A percentile compares a stretch with the other conserved stretches of the same genome.
Evolutionary conservation across 2,113 vertebrate species (phyloP).

Genomic region (Notarius quadriscutis): DNA sequence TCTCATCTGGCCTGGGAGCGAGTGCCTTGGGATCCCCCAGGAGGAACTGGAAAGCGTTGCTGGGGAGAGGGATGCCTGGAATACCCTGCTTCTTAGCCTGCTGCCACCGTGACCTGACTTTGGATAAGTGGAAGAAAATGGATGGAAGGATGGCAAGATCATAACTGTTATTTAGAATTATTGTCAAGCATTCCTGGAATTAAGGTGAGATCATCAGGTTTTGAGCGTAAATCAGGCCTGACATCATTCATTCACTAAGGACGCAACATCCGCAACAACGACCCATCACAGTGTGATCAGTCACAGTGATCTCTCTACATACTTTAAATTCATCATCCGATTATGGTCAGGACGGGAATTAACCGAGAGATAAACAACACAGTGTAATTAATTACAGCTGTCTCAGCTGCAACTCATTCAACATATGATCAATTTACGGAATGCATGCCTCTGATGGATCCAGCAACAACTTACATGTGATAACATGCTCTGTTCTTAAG

Average conservation of each 20-base stretch:
- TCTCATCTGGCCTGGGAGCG: no score
- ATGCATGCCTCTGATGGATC: conserved; percentile 9
- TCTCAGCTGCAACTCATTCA: conserved; percentile 30
- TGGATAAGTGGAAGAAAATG: no score
- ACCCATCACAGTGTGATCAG: conserved; percentile 36
- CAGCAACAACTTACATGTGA: background rate
- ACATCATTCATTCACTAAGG: conserved; percentile 15
- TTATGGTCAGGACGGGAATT: conserved; percentile 40
- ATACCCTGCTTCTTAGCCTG: no score
- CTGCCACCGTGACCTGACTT: no score
- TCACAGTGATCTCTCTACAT: conserved; percentile 40
- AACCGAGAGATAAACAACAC: conserved; percentile 36
- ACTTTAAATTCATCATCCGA: conserved; percentile 49
- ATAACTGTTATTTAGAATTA: background rate
- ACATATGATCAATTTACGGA: conserved; percentile 26
- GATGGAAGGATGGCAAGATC: background rate
- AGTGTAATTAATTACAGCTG: conserved; percentile 16
- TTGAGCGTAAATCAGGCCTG: background rate
- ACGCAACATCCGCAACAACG: background rate
- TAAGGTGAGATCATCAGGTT: background rate
- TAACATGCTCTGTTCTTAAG: background rate
- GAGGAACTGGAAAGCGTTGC: no score
- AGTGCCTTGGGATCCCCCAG: no score
- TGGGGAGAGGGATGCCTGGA: no score
- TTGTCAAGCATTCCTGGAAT: background rate